Base-by-base conservation (phyloP, 2,888 invertebrate genomes). In the Drosophila multiciliata region DNA sequence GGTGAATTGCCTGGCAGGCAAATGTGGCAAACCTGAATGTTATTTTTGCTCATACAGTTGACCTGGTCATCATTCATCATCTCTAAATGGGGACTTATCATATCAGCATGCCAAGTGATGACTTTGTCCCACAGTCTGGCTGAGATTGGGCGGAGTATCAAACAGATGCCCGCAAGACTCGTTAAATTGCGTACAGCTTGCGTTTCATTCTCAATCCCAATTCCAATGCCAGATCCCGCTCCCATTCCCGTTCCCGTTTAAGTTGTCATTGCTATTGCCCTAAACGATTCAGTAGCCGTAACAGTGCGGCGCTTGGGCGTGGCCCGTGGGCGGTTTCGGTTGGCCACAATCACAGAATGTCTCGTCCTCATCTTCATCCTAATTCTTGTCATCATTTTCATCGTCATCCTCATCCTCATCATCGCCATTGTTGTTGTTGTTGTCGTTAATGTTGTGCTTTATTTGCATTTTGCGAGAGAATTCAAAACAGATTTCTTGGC, bases 401-500 rank as follows among this genome's bases (percentile, higher is more conserved):
- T 52, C 35, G 35, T 57, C 48, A 42, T 48, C 45, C 59, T 70
- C 59, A 23, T 23, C 23, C 23, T 23, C 23, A 55, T 35, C 55
- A 48, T 50, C 58, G 36, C 20, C 42, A 48, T 42, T 42, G 33
- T 57, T 29, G 40, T 5, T 29, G 17, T 11, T 42, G 40, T 26
- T 69, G 55, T 49, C 40, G 55, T 40, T 15, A n/a, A 26, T 57
- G 69, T 70, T 75, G 73, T 78, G 70, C 72, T 73, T 73, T 73
- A 79, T 79, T 79, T 80, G 77, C 77, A 78, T 80, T 69, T 77
- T 50, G 50, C 66, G 69, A 74, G 74, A 55, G 73, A 81, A 88
- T 88, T 86, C 82, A 81, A 83, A 87, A 87, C 87, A 89, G 87
- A 83, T 87, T 85, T 89, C 76, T 87, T 76, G 73, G 80, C 82